Evolutionary conservation across 2,113 vertebrate species (phyloP).

Genomic region (Empidonax traillii): DNA sequence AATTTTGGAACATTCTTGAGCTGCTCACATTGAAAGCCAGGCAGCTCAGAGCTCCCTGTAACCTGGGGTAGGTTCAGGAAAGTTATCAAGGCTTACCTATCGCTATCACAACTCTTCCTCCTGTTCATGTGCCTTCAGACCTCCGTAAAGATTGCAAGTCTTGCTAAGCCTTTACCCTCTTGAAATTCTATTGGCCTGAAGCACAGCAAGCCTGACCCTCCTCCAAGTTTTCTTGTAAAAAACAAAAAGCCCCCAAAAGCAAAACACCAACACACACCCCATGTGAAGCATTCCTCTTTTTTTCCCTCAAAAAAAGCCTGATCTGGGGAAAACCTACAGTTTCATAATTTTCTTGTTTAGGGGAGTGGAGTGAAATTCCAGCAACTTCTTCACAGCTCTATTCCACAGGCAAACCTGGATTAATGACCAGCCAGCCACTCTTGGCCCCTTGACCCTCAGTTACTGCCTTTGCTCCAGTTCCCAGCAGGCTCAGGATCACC

Average conservation of each 20-base stretch:
- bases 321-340: background rate
- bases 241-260: background rate
- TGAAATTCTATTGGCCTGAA: background rate
- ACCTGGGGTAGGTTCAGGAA: background rate
- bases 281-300: background rate
- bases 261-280: fast-evolving
- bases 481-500: background rate
- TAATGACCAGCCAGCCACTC: background rate
- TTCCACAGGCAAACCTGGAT: background rate
- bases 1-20: background rate
- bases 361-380: background rate
- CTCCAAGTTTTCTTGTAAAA: background rate
- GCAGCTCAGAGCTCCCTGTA: background rate
- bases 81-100: background rate
- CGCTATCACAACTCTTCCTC: background rate
- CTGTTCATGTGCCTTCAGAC: background rate
- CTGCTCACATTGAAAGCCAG: background rate
- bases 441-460: background rate
- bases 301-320: background rate
- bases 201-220: background rate
- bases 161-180: background rate
- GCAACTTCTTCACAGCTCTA: background rate
- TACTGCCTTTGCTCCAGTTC: background rate
- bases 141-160: background rate
- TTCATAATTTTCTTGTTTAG: background rate